Percentiles rank a stretch among this genome's conserved stretches.
Conservation (phyloP, 2,888 invertebrate species). For the Mimachlamys varia region DNA sequence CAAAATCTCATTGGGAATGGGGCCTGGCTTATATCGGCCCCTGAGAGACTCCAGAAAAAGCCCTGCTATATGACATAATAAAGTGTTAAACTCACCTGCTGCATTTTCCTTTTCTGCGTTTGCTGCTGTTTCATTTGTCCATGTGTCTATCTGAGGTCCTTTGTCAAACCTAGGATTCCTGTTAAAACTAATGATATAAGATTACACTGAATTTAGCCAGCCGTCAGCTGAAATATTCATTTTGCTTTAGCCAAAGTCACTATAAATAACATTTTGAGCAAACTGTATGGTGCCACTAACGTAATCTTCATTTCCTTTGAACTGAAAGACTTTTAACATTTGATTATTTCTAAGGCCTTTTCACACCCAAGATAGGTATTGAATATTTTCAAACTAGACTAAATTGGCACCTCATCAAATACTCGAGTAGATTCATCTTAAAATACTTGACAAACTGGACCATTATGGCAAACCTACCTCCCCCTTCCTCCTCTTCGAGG, state of each 20-base stretch:
- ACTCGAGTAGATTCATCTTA: too few relatives aligned
- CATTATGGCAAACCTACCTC: slow-evolving; percentile 49
- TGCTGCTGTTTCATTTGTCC: slow-evolving; percentile 83
- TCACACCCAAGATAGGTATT: too few relatives aligned
- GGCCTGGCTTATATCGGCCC: too few relatives aligned
- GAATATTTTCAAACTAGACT: too few relatives aligned
- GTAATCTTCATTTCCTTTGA: too few relatives aligned
- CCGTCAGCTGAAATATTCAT: background rate
- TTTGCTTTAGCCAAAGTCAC: background rate
- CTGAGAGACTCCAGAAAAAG: too few relatives aligned
- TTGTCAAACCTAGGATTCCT: slow-evolving; percentile 68
- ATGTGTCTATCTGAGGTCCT: slow-evolving; percentile 83
- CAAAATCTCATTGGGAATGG: too few relatives aligned
- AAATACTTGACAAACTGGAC: background rate
- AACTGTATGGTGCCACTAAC: background rate
- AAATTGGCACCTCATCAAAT: too few relatives aligned
- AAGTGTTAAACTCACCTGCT: slow-evolving; percentile 53
- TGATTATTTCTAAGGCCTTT: too few relatives aligned
- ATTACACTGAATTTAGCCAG: background rate
- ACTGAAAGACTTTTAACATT: too few relatives aligned
- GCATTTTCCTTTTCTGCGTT: slow-evolving; percentile 78
- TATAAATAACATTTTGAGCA: background rate
- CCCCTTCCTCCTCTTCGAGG: slow-evolving; percentile 64
- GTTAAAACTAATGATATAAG: slow-evolving; percentile 53
- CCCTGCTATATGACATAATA: too few relatives aligned